Conservation (phyloP, 2,113 vertebrate genomes). For the Oreocharis arfaki region DNA sequence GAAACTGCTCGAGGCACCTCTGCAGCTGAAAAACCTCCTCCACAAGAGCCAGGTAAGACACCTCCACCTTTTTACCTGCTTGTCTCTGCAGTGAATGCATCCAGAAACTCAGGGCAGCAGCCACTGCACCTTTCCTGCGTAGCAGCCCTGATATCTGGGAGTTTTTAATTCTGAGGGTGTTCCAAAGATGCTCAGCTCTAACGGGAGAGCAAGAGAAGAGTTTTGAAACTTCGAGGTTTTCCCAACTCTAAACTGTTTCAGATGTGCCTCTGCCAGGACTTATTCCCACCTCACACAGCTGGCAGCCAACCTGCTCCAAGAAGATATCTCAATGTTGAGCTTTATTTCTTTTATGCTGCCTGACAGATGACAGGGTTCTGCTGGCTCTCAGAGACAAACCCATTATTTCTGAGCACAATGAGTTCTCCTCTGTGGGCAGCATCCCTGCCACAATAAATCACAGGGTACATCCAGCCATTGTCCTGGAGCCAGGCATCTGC, state of each 20-base stretch:
- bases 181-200: background rate
- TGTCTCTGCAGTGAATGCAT: background rate
- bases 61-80: background rate
- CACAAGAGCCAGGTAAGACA: constrained; percentile 33
- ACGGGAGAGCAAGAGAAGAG: background rate
- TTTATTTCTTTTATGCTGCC: background rate
- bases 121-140: background rate
- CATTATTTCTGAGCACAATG: background rate
- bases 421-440: background rate
- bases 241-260: background rate
- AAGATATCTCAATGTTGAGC: background rate
- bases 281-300: background rate
- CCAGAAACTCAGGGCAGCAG: background rate
- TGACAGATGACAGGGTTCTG: background rate
- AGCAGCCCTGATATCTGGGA: rapidly evolving
- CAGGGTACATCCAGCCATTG: background rate
- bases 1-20: background rate
- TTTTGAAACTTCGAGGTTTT: background rate
- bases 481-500: background rate
- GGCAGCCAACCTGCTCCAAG: background rate
- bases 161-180: background rate
- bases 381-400: background rate
- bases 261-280: background rate
- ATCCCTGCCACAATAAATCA: constrained; percentile 1
- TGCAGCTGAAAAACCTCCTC: background rate